Conservation (phyloP, 2,113 vertebrate genomes). For the Chamaea fasciata region DNA sequence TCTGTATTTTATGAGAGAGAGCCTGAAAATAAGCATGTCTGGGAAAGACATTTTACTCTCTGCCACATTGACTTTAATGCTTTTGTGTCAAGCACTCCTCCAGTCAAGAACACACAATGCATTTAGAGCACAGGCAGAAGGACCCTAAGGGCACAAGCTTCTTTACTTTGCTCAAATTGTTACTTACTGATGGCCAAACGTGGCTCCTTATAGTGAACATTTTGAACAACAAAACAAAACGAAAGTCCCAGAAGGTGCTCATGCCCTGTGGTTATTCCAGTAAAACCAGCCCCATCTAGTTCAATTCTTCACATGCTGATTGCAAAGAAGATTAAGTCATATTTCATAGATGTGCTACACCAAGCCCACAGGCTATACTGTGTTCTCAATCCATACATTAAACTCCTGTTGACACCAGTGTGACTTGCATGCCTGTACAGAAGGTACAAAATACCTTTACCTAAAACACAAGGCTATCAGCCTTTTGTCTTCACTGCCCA, state of each 20-base stretch:
- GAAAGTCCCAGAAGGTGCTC: neutral
- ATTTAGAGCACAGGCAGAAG: neutral
- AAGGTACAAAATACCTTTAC: neutral
- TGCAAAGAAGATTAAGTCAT: neutral
- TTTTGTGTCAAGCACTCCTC: neutral
- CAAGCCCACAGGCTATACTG: neutral
- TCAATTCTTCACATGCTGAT: neutral
- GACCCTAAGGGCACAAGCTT: neutral
- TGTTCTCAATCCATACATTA: conserved; percentile 24
- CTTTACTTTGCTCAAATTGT: neutral
- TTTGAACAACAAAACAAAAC: conserved; percentile 4
- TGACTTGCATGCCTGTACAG: neutral
- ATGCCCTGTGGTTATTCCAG: neutral
- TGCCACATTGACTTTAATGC: neutral
- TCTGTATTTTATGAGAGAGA: neutral
- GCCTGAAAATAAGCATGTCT: neutral
- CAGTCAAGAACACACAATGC: neutral
- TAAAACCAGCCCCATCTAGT: neutral
- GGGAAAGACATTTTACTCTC: neutral
- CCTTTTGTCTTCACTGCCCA: neutral
- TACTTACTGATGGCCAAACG: neutral
- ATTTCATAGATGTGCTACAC: neutral
- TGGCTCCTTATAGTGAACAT: neutral
- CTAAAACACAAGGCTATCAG: neutral
- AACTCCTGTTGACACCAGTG: neutral